Base-by-base conservation (phyloP, 2,113 vertebrate species). In the Alexandromys fortis region DNA sequence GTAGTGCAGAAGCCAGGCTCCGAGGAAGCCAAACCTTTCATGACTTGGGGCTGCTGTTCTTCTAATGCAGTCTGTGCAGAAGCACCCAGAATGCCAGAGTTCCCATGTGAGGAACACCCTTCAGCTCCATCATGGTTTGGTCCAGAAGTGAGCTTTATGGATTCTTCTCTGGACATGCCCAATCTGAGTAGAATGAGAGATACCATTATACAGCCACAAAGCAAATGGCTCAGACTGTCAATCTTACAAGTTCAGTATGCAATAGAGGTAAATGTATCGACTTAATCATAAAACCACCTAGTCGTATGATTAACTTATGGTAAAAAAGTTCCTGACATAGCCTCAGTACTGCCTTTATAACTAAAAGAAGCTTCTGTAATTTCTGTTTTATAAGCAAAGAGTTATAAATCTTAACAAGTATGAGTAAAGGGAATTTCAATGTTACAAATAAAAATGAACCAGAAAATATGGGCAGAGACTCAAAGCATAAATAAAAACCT, bases 111-210 rank as follows among this genome's bases (percentile, higher is more conserved):
- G 90, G 98, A 98, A 92, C 42, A 98, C 78, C 96, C 98, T 94
- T 98, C 98, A 89, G 98, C 98, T 96, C 98, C 98, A 72, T 98
- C 97, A 76, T 47, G 98, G 73, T 95, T 98, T 96, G 98, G 97
- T 70, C 94, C 98, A 94, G 98, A 94, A 92, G 98, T 98, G 70
- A 99, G 98, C 75, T 98, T 98, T 76, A 98, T 33, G 63, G 99
- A 99, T 91, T 99, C 99, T 58, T 98, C 98, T 98, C 97, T 98
- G 96, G 99, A 99, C 98, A 99, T 98, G 89, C 99, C 99, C 97
- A 98, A 97, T 86, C 99, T 99, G 97, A 95, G 97, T 75, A 97
- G 91, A 98, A 98, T 19, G 5, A 97, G 11, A 95, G 4, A 94
- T 55, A 95, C 90, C 93, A 97, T 96, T 96, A 87, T 91, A 67